Base-by-base conservation (phyloP, 92 coral and sea anemone species). In the Zoanthus sansibaricus region DNA sequence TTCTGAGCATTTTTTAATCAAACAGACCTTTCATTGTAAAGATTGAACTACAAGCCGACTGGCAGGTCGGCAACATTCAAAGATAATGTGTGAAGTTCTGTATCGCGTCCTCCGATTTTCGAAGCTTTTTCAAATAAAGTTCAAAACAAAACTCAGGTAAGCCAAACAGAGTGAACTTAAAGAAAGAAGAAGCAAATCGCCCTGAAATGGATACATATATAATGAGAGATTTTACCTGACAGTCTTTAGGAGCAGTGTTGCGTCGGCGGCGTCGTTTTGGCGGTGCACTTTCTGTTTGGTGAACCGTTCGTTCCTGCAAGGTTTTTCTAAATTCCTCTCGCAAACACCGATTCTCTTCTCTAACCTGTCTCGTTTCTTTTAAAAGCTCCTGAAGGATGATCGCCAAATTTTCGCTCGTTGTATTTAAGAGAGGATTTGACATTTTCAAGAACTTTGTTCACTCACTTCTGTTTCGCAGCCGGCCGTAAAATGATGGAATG, bases 11-110 rank as follows among this genome's bases (percentile, higher is more conserved):
- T 64, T 64, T 64, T 64, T 64, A 64, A 64, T 7, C 70, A 64
- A 64, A 64, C 70, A 64, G 70, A 64, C 70, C 70, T 64, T 64
- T 64, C 70, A 64, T 64, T 3, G 70, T 64, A 64, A 64, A 64
- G 70, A 64, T 64, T 64, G 70, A 64, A 64, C 70, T 64, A 25
- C 70, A 64, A 64, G 10, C 70, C 70, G 70, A 64, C 70, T 64
- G 70, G 70, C 70, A 64, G n/a, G 70, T 25, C 70, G 70, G 70
- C 70, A 64, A 64, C 3, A 64, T 64, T 64, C 70, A 64, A 64
- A 64, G 70, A 64, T 21, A 64, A 64, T 25, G 70, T 64, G 70
- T 64, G 70, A 64, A 64, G 70, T 64, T 64, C 14, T 64, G 14
- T 64, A 64, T 7, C 70, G 70, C 14, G n/a, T 25, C 70, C 70